Percentiles rank a stretch among this genome's conserved stretches.
phyloP scores from a whole-genome alignment of 1,140 invertebrate genomes.

The Euschistus heros region DNA sequence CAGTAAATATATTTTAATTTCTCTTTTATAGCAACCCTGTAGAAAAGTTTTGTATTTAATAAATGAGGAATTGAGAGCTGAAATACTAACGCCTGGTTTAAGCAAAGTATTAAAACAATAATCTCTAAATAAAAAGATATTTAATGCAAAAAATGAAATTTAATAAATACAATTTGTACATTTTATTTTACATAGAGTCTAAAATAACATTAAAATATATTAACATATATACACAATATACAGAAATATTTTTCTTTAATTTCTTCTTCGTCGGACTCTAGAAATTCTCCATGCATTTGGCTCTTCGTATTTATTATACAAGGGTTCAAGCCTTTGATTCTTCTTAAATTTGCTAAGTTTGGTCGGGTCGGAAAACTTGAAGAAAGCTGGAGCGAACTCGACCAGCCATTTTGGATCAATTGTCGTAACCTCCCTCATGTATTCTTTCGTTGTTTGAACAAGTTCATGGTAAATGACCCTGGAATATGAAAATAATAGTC shows the following conservation, averaged over 20 bases:
- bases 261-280: slow-evolving; percentile 74
- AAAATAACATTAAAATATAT: no score
- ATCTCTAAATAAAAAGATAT: no score
- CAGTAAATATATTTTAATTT: no score
- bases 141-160: no score
- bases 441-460: slow-evolving; percentile 98
- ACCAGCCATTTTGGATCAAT: slow-evolving; percentile 99
- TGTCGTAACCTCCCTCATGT: slow-evolving; percentile 97
- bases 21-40: no score
- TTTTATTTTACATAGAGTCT: no score
- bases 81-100: no score
- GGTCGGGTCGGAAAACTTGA: slow-evolving; percentile 97
- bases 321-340: slow-evolving; percentile 93
- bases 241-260: slow-evolving; percentile 44
- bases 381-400: slow-evolving; percentile 98
- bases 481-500: slow-evolving; percentile 31
- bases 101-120: no score
- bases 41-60: no score
- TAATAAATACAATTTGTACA: no score
- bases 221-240: no score
- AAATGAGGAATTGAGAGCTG: no score
- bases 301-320: slow-evolving; percentile 99
- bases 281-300: slow-evolving; percentile 99
- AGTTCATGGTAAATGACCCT: slow-evolving; percentile 98
- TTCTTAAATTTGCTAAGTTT: slow-evolving; percentile 99